phyloP scores from a whole-genome alignment of 2,797 vertebrate genomes.

The Circus cinereus region DNA sequence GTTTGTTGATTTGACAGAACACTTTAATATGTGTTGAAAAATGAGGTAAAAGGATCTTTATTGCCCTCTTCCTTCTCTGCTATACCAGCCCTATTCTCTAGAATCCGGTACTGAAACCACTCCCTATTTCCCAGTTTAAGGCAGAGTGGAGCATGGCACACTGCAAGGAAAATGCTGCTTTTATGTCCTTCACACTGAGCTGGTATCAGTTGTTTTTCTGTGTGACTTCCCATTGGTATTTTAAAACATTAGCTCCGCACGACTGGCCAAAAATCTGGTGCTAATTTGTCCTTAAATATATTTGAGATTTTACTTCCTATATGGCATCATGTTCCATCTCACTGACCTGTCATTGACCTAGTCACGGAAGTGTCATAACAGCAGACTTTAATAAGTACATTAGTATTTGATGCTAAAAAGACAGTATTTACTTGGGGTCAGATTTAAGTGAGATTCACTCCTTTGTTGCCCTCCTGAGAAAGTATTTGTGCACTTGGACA shows the following conservation, averaged over 20 bases:
- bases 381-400: neutral
- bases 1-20: neutral
- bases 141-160: neutral
- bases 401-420: neutral
- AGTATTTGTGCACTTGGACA: neutral
- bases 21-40: neutral
- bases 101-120: neutral
- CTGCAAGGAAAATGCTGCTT: neutral
- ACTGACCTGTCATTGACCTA: neutral
- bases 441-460: neutral
- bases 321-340: neutral
- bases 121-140: neutral
- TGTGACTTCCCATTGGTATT: neutral
- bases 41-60: neutral
- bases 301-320: neutral
- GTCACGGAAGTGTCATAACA: neutral
- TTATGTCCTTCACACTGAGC: neutral
- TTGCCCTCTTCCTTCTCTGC: neutral
- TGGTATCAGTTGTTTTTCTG: constrained; percentile 11
- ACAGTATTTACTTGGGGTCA: neutral
- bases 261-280: neutral
- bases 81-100: neutral
- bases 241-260: neutral
- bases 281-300: constrained; percentile 13
- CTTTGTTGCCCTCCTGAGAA: neutral